phyloP scores from a whole-genome alignment of 2,888 invertebrate genomes.

The Sepioteuthis lessoniana region DNA sequence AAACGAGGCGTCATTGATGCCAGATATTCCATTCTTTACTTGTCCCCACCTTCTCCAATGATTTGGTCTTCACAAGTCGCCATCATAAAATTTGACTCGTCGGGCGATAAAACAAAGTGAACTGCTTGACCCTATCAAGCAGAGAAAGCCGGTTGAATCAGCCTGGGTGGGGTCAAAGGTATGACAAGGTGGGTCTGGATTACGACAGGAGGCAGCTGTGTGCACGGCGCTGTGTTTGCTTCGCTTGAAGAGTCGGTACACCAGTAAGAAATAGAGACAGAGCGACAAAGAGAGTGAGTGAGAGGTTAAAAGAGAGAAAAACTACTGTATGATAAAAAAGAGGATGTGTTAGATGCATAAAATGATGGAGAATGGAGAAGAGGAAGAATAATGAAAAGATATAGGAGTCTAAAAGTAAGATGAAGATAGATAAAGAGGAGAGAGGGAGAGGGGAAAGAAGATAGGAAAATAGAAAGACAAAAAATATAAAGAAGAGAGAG shows the following conservation, averaged over 20 bases:
- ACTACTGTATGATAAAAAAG: too few species aligned
- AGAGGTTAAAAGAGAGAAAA: too few species aligned
- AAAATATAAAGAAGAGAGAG: too few species aligned
- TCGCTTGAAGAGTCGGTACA: neutral
- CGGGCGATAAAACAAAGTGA: neutral
- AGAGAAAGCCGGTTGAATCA: neutral
- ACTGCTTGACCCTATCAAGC: constrained; percentile 12
- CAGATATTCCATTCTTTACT: neutral
- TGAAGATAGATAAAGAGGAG: too few species aligned
- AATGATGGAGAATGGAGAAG: too few species aligned
- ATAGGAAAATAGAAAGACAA: too few species aligned
- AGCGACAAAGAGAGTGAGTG: too few species aligned
- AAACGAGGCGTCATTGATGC: neutral
- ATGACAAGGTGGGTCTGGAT: constrained; percentile 2
- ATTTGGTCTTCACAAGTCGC: neutral
- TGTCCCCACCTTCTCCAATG: neutral
- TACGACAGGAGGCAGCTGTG: neutral
- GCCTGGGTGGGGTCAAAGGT: neutral
- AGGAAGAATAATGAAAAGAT: too few species aligned
- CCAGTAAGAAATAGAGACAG: too few species aligned
- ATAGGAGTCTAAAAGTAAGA: too few species aligned
- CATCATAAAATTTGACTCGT: neutral
- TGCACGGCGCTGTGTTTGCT: neutral
- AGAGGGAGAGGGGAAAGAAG: too few species aligned
- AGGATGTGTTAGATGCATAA: too few species aligned